Percentiles rank a stretch among this genome's conserved stretches.
Evolutionary conservation across 92 coral and sea anemone species (phyloP).

Genomic region (Palythoa grandiflora): DNA sequence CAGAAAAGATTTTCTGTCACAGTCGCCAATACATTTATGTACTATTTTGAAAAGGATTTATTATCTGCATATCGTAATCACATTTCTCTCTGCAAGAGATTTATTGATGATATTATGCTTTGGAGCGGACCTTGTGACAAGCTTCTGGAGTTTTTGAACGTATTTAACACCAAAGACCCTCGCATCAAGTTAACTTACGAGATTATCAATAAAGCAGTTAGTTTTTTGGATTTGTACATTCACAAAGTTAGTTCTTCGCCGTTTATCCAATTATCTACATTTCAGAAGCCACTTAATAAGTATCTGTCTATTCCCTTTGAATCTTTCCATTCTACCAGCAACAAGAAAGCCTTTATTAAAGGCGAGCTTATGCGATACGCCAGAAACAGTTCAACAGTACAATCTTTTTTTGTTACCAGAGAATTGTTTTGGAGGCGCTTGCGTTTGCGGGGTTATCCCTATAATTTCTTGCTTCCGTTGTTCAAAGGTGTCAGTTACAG

Average conservation of each 20-base stretch:
- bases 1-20: too few species aligned
- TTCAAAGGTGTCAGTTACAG: too few species aligned
- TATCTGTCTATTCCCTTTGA: background rate
- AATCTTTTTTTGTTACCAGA: background rate
- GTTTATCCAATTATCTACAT: constrained; percentile 39
- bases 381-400: background rate
- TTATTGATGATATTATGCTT: background rate
- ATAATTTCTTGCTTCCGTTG: too few species aligned
- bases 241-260: background rate
- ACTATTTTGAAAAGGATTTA: background rate
- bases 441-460: background rate
- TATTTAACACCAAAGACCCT: constrained; percentile 6
- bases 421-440: background rate
- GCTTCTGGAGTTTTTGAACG: constrained; percentile 7
- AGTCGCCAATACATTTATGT: constrained; percentile 8
- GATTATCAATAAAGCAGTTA: constrained; percentile 32
- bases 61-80: background rate
- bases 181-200: constrained; percentile 33
- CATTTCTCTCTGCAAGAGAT: constrained; percentile 17
- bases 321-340: too few species aligned
- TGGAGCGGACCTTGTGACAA: constrained; percentile 20
- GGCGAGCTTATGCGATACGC: background rate
- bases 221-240: constrained; percentile 14
- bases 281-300: constrained; percentile 54
- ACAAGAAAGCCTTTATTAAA: too few species aligned